Percentiles rank a stretch among this genome's conserved stretches.
phyloP scores from a whole-genome alignment of 1,140 invertebrate genomes.

The Drosophila punjabiensis region DNA sequence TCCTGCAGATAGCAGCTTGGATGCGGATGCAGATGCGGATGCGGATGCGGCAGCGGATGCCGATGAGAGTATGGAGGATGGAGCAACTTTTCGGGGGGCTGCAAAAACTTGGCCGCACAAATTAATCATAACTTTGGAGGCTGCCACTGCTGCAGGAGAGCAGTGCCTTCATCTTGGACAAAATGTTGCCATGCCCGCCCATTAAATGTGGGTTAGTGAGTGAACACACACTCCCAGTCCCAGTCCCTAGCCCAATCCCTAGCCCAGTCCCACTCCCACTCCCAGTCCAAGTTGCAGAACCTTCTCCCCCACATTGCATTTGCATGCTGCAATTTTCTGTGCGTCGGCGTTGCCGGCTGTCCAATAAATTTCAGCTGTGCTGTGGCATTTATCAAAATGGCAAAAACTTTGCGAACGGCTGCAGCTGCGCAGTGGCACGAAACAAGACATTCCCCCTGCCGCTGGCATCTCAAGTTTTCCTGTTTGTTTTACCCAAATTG shows the following conservation, averaged over 20 bases:
- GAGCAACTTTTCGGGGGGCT: slow-evolving; percentile 62
- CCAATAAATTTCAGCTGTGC: slow-evolving; percentile 72
- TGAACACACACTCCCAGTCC: slow-evolving; percentile 3
- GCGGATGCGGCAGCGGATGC: slow-evolving; percentile 17
- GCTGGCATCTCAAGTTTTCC: slow-evolving; percentile 44
- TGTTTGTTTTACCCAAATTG: slow-evolving; percentile 50
- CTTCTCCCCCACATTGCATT: slow-evolving; percentile 31
- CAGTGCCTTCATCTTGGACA: slow-evolving; percentile 49
- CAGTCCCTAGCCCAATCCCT: neutral
- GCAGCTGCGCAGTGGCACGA: slow-evolving; percentile 65
- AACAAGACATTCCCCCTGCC: slow-evolving; percentile 43
- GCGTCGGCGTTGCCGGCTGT: slow-evolving; percentile 52
- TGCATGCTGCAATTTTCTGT: slow-evolving; percentile 40
- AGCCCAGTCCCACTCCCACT: neutral
- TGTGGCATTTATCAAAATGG: slow-evolving; percentile 69
- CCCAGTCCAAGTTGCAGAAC: slow-evolving; percentile 22
- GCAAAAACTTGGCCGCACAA: slow-evolving; percentile 74
- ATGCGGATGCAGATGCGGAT: no score
- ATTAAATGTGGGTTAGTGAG: slow-evolving; percentile 76
- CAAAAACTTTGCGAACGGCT: slow-evolving; percentile 59
- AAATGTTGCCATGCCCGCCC: slow-evolving; percentile 52
- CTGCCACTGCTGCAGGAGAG: slow-evolving; percentile 41
- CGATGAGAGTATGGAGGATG: slow-evolving; percentile 23
- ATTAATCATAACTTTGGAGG: slow-evolving; percentile 81
- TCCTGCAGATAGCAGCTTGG: slow-evolving; percentile 61